Evolutionary conservation across 1,140 invertebrate genomes (phyloP).

Genomic region (Lycorma delicatula): DNA sequence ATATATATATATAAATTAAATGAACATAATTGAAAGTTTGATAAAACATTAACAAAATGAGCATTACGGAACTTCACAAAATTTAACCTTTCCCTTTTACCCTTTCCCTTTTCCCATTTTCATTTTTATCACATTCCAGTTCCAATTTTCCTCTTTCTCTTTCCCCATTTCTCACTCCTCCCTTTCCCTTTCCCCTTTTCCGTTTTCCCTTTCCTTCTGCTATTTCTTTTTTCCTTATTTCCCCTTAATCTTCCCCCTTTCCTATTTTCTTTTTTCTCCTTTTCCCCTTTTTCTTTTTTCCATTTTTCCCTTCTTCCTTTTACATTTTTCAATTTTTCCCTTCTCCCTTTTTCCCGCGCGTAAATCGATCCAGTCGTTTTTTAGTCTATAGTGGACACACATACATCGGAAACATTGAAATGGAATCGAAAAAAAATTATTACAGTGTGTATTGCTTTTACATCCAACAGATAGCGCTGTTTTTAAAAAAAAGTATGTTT

Average conservation of each 20-base stretch:
- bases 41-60: no score
- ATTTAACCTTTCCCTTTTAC: no score
- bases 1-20: no score
- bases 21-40: no score
- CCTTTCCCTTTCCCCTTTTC: conserved; percentile 11
- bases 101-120: no score
- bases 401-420: no score
- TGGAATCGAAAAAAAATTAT: no score
- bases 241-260: conserved; percentile 24
- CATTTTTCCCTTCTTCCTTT: no score
- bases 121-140: no score
- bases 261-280: background rate
- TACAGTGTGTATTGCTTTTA: no score
- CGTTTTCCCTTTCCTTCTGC: conserved; percentile 34
- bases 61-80: no score
- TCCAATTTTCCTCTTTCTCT: conserved; percentile 17
- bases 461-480: background rate
- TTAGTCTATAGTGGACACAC: no score
- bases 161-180: background rate
- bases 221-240: conserved; percentile 37
- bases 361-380: background rate
- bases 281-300: background rate
- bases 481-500: background rate
- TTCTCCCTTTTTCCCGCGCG: background rate
- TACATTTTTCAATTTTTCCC: background rate